phyloP scores from a whole-genome alignment of 2,888 invertebrate genomes.

The Caenorhabditis sp. region DNA sequence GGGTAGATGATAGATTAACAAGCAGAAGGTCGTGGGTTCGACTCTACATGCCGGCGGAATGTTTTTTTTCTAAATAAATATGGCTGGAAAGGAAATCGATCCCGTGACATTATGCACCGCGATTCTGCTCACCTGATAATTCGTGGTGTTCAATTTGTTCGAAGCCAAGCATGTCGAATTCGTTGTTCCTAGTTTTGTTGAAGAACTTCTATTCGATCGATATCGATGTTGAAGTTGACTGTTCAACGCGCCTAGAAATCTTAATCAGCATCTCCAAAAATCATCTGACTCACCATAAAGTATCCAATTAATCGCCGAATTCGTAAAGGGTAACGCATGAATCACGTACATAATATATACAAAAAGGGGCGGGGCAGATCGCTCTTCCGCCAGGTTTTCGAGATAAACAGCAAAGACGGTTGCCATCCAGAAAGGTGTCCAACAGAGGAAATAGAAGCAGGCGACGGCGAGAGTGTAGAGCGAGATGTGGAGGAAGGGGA shows the following conservation, averaged over 20 bases:
- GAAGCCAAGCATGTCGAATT: constrained; percentile 13
- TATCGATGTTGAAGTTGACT: constrained; percentile 66
- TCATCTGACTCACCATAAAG: constrained; percentile 65
- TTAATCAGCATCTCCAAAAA: background rate
- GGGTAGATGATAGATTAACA: too few relatives aligned
- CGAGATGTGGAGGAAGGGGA: constrained; percentile 68
- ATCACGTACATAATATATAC: constrained; percentile 70
- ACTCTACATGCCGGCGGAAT: too few relatives aligned
- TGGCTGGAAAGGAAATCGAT: too few relatives aligned
- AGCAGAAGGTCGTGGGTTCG: too few relatives aligned
- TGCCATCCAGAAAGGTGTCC: constrained; percentile 69
- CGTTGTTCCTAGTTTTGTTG: constrained; percentile 28
- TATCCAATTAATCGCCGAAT: constrained; percentile 69
- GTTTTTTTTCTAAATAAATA: too few relatives aligned
- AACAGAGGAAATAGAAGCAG: constrained; percentile 69
- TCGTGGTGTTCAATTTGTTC: constrained; percentile 10
- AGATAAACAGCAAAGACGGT: constrained; percentile 69
- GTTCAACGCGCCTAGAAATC: constrained; percentile 62
- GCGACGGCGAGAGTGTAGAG: constrained; percentile 69
- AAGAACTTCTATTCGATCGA: constrained; percentile 41
- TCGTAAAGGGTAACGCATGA: constrained; percentile 69
- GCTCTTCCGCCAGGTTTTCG: constrained; percentile 55
- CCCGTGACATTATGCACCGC: background rate
- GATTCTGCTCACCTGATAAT: constrained; percentile 20
- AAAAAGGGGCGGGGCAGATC: constrained; percentile 61